Base-by-base conservation (phyloP, 2,113 vertebrate genomes). In the Gobio gobio region DNA sequence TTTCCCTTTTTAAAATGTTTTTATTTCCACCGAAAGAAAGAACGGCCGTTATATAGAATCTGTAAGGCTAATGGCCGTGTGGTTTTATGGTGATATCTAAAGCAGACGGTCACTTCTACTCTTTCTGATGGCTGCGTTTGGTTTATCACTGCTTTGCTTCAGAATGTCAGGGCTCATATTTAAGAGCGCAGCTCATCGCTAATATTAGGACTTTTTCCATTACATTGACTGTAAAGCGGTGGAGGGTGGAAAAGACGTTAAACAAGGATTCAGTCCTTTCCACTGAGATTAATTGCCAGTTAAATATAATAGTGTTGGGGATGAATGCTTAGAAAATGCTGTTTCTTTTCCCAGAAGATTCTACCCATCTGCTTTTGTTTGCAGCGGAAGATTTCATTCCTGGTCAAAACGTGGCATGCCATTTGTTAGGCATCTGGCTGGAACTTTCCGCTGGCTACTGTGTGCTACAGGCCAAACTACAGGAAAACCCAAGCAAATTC, bases 1-100 rank as follows among this genome's bases (percentile, higher is more conserved):
- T 94, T 94, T 91, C 92, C 80, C 87, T 93, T 95, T 93, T 94
- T 88, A 90, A 91, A 92, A 89, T 93, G 90, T 94, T 94, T 94
- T 94, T 94, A 91, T 94, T 93, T 93, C 91, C 90, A 92, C 89
- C 88, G 92, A 91, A 91, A 89, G 79, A 88, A 58, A 29, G 89
- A 49, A 56, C 51, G 4, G 58, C 9, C 7, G 2, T 45, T 43
- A 85, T 92, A 88, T 88, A 90, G 85, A 89, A 87, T 91, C 83
- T 87, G 86, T 92, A 77, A 36, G 9, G n/a, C 36, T 22, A 20
- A 56, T 56, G 36, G 8, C 66, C 4, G 45, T 84, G 24, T 87
- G 66, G 81, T 87, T 90, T 79, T 68, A 85, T 88, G 78, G 29
- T 56, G 74, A 78, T 87, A 43, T 82, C 26, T 47, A 87, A 58